Base-by-base conservation (phyloP, 1,140 invertebrate species). In the Glossosoma conforme region DNA sequence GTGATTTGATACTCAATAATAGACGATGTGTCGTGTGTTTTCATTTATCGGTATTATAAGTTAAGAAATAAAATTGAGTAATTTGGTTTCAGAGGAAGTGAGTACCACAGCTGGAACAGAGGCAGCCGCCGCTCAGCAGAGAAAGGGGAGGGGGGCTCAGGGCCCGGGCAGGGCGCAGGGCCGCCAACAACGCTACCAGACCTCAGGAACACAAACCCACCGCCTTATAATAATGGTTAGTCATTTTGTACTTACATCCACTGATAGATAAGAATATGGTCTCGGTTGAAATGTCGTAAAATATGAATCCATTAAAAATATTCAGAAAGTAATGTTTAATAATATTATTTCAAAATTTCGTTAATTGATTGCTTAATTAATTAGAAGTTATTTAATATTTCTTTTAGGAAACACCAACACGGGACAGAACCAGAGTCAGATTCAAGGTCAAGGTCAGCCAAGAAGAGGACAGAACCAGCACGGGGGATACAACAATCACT, bases 141-240 rank as follows among this genome's bases (percentile, higher is more conserved):
- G 5, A 50, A 50, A 50, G 8, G 36, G 2, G 48, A 50, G 10
- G 10, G 13, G 4, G 48, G 48, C 35, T n/a, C n/a, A n/a, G n/a
- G n/a, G n/a, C n/a, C n/a, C n/a, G 9, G 22, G 15, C 40, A 42
- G 28, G 28, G 17, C n/a, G 25, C 43, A 14, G 48, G 47, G n/a
- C 20, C 43, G 1, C 15, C 32, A 18, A 19, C 44, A 11, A 49
- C 33, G 11, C 24, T 56, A 14, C 54, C 54, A 9, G 54, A 56
- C 25, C 38, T 56, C 4, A 47, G 48, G 28, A 43, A 25, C 13
- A 35, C 36, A 19, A 52, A 52, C 48, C 10, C 40, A 43, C 48
- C 47, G 22, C 13, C 28, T 17, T 56, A 51, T 43, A 56, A 49
- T 42, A 49, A 56, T 38, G 49, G 54, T 52, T 44, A 37, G 44